Evolutionary conservation across 2,888 invertebrate genomes (phyloP).

Genomic region (Chydorus sphaericus): DNA sequence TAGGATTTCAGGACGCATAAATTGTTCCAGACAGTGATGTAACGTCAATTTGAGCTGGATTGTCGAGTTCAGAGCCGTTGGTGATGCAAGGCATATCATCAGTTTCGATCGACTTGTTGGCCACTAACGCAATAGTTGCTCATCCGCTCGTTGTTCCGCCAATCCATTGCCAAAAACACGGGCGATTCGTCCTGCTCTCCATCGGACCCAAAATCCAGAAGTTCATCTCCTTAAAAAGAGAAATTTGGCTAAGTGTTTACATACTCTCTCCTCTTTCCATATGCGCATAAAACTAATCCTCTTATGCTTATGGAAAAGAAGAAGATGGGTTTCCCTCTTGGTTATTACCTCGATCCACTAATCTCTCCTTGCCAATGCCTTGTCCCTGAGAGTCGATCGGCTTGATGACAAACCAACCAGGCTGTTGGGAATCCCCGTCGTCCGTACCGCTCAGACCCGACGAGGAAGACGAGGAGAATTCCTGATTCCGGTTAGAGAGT

Average conservation of each 20-base stretch:
- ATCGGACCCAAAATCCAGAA: slow-evolving; percentile 24
- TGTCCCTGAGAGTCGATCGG: slow-evolving; percentile 5
- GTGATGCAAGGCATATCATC: no score
- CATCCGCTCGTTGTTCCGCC: slow-evolving; percentile 30
- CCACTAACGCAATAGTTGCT: not conserved
- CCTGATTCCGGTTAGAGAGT: not conserved
- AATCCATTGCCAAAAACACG: slow-evolving; percentile 30
- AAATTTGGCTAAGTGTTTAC: slow-evolving; percentile 9
- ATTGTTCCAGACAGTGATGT: slow-evolving; percentile 30
- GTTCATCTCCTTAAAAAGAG: slow-evolving; percentile 25
- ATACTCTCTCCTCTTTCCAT: no score
- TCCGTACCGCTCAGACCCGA: not conserved
- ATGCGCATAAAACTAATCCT: no score
- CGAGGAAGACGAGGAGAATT: not conserved
- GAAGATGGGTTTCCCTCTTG: no score
- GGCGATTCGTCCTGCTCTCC: no score
- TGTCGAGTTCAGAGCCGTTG: not conserved
- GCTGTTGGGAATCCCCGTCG: not conserved
- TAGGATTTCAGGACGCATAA: slow-evolving; percentile 35
- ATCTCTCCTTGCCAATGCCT: not conserved
- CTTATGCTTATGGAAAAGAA: no score
- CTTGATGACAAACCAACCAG: not conserved
- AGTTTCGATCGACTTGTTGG: not conserved
- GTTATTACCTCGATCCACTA: not conserved
- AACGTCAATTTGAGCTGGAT: not conserved